Conservation (phyloP, 2,888 invertebrate genomes). For the Conomelus anceps region DNA sequence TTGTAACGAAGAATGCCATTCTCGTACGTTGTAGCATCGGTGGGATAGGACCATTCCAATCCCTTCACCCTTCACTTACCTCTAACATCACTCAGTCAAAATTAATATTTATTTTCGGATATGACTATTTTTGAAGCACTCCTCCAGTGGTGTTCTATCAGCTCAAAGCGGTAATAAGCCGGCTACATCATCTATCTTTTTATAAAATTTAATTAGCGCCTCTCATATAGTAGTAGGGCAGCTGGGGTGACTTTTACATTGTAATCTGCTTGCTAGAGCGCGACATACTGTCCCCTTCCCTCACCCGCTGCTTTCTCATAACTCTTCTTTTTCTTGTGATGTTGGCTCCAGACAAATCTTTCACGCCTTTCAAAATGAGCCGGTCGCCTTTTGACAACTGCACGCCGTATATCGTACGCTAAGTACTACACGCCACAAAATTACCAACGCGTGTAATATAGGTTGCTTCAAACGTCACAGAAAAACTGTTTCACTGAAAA, state of each 20-base stretch:
- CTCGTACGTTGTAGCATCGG: not conserved
- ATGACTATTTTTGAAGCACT: slow-evolving; percentile 3
- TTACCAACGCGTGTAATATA: not conserved
- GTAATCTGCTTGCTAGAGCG: not conserved
- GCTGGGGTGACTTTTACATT: not conserved
- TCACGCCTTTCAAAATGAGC: not conserved
- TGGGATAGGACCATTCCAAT: too few relatives aligned
- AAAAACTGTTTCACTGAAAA: not conserved
- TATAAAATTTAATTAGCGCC: not conserved
- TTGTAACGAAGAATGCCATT: not conserved
- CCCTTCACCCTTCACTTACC: not conserved
- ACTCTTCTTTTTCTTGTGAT: not conserved
- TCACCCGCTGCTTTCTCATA: not conserved
- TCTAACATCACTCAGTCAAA: not conserved
- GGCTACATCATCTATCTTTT: not conserved
- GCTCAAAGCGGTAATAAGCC: not conserved
- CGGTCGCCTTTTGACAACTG: not conserved
- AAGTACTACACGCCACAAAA: not conserved
- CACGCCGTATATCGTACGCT: not conserved
- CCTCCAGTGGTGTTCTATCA: not conserved
- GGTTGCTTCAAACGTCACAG: not conserved
- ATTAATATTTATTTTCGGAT: slow-evolving; percentile 10
- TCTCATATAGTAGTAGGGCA: not conserved
- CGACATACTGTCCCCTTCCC: not conserved
- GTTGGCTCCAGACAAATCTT: not conserved